Base-by-base conservation (phyloP, 2,113 vertebrate species). In the Chinchilla lanigera region DNA sequence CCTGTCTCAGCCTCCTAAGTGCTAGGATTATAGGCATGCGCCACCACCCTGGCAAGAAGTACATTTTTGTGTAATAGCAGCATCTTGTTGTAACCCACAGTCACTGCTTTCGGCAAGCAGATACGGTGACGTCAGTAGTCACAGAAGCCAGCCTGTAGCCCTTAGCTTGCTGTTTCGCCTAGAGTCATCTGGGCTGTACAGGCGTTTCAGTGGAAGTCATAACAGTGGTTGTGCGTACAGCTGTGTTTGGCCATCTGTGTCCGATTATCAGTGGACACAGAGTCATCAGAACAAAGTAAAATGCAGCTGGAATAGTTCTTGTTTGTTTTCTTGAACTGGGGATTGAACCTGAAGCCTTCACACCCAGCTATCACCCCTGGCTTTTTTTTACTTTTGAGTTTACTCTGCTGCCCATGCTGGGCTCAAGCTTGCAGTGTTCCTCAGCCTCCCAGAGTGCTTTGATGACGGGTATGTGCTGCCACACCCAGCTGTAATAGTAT, bases 141-240 rank as follows among this genome's bases (percentile, higher is more conserved):
- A 7, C 30, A 82, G 78, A 73, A 6, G 63, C 7, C 30, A 84
- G 54, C 22, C 63, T 63, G 0, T 65, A 38, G 73, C 30, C 54
- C 92, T 93, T 82, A 58, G 58, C 54, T 91, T 80, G 71, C 35
- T 80, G 16, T 54, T 95, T 83, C 71, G 4, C 96, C 19, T 14
- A n/a, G 28, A 30, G 84, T 19, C 12, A 73, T 58, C 22, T 93
- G 0, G 78, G 82, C 65, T 61, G 95, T 92, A 47, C 3, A 67
- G 14, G 69, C 50, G 5, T 87, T 82, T 93, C 71, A 82, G 63
- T 90, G 82, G 60, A 73, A 69, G 20, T 94, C 67, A 87, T 95
- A 28, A 67, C 95, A 44, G 1, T 90, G 54, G 5, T 67, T 86
- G 58, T 93, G 58, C 82, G 56, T 44, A 77, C 1, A 44, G 52